A percentile compares a stretch with the other conserved stretches of the same genome.
Evolutionary conservation across 37 sponge, comb jelly and placozoan species (phyloP).

Genomic region (Dysidea cf. avara): DNA sequence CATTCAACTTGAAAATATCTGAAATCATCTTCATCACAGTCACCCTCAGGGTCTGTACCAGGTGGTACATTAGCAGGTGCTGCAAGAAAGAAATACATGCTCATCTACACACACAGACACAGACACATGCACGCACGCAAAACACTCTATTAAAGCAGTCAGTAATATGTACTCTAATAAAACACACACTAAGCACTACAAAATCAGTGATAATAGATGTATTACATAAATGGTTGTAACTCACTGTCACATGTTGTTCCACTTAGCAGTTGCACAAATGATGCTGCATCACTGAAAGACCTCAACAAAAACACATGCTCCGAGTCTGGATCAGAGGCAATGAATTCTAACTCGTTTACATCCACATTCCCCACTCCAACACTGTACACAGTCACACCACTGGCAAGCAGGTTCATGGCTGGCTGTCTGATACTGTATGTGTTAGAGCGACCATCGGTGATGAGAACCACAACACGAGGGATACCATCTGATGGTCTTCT

Average conservation of each 20-base stretch:
- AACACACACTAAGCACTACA: no score
- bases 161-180: no score
- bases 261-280: constrained; percentile 77
- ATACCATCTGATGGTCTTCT: constrained; percentile 64
- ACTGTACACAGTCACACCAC: constrained; percentile 66
- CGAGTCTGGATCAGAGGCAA: constrained; percentile 77
- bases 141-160: no score
- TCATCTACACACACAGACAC: no score
- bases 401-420: constrained; percentile 46
- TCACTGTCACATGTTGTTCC: constrained; percentile 84
- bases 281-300: constrained; percentile 59
- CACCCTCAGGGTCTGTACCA: constrained; percentile 69
- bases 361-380: constrained; percentile 75
- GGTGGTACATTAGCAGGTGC: constrained; percentile 82
- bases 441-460: constrained; percentile 91
- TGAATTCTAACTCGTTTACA: constrained; percentile 64
- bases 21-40: constrained; percentile 77
- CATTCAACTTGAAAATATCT: constrained; percentile 81
- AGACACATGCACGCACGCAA: no score
- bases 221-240: not conserved
- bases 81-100: not conserved
- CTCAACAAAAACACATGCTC: constrained; percentile 72
- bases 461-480: constrained; percentile 74
- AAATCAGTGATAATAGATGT: no score
- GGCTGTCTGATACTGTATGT: constrained; percentile 12